Evolutionary conservation across 92 coral and sea anemone genomes (phyloP).

Genomic region (Hydrozoanthus gracilis): DNA sequence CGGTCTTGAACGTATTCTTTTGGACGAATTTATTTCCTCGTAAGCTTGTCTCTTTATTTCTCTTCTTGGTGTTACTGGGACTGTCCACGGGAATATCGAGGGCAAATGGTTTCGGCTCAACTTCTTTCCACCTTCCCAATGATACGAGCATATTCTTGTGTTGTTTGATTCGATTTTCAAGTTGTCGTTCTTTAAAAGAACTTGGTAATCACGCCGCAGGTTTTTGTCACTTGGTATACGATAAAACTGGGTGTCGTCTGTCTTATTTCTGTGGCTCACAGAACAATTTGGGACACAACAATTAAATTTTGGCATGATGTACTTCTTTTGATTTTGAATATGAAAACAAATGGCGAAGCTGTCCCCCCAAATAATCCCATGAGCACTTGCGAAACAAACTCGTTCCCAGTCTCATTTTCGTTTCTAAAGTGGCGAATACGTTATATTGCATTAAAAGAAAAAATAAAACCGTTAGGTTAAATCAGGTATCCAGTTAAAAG

Average conservation of each 20-base stretch:
- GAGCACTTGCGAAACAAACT: not conserved
- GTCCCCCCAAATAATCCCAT: conserved; percentile 34
- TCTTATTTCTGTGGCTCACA: no score
- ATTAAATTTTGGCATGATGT: conserved; percentile 35
- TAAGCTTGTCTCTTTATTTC: conserved; percentile 5
- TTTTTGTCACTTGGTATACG: conserved; percentile 56
- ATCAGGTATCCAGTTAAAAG: no score
- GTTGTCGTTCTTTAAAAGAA: conserved; percentile 51
- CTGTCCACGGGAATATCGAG: conserved; percentile 56
- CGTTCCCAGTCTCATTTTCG: conserved; percentile 30
- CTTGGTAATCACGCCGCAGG: conserved; percentile 52
- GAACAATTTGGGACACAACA: conserved; percentile 42
- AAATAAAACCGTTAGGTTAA: no score
- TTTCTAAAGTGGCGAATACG: conserved; percentile 29
- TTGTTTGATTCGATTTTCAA: conserved; percentile 50
- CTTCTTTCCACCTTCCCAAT: no score
- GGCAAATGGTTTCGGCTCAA: conserved; percentile 53
- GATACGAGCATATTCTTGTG: conserved; percentile 54
- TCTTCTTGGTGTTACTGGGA: conserved; percentile 33
- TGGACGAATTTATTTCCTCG: conserved; percentile 10
- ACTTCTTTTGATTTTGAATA: conserved; percentile 17
- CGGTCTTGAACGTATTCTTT: conserved; percentile 25
- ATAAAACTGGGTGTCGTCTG: conserved; percentile 29
- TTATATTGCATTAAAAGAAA: no score
- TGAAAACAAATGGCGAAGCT: conserved; percentile 14